phyloP scores from a whole-genome alignment of 1,140 invertebrate species.

The Drosophila rufa region DNA sequence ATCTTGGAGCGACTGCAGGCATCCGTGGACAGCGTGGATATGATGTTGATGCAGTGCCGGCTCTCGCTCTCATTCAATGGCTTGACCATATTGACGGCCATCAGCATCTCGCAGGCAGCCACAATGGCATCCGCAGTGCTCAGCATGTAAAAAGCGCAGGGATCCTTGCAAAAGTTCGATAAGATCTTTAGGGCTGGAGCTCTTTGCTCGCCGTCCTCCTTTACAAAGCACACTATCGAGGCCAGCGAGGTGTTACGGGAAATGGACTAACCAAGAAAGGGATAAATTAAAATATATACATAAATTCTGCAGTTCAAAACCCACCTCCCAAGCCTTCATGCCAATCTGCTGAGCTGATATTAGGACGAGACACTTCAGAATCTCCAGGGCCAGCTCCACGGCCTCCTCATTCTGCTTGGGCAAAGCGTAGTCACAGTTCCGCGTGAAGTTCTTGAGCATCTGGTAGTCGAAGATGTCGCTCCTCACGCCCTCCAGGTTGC shows the following conservation, averaged over 20 bases:
- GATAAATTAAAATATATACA: background rate
- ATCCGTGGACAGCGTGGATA: conserved; percentile 74
- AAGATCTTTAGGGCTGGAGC: conserved; percentile 72
- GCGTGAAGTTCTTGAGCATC: conserved; percentile 71
- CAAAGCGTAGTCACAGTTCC: conserved; percentile 65
- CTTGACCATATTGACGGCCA: conserved; percentile 67
- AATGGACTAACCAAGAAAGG: conserved; percentile 25
- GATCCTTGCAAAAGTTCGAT: conserved; percentile 82
- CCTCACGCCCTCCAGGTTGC: conserved; percentile 78
- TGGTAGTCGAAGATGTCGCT: conserved; percentile 82
- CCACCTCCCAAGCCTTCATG: conserved; percentile 67
- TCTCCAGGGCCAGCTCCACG: conserved; percentile 73
- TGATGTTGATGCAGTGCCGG: conserved; percentile 80
- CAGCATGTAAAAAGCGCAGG: conserved; percentile 69
- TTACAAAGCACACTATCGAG: conserved; percentile 73
- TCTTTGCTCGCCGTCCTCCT: conserved; percentile 75
- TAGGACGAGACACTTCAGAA: conserved; percentile 74
- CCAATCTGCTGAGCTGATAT: conserved; percentile 73
- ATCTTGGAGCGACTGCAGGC: conserved; percentile 84
- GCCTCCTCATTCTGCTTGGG: conserved; percentile 67
- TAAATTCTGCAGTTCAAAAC: background rate
- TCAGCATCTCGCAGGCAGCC: conserved; percentile 76
- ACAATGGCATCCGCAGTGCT: conserved; percentile 78
- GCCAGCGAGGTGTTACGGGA: conserved; percentile 64
- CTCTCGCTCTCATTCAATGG: conserved; percentile 70